These are phyloP conservation scores for Glyptemys insculpta DNA, from an alignment of 2,797 vertebrate genomes.

Conservation along the genomic window DNA sequence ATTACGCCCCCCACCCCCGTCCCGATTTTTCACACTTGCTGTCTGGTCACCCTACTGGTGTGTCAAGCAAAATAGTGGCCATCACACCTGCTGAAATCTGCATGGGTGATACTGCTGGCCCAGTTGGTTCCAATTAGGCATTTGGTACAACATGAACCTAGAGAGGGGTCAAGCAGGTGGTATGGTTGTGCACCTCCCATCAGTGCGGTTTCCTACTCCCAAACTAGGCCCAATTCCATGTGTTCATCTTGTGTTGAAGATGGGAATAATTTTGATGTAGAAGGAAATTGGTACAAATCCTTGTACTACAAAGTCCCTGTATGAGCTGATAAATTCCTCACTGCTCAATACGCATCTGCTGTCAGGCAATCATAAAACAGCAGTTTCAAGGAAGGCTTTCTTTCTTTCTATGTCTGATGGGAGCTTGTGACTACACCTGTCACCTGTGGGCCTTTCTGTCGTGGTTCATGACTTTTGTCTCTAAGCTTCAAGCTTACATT, in stretches of 20 bases:
- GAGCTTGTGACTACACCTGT: background rate
- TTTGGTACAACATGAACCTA: background rate
- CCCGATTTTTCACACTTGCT: too few species aligned
- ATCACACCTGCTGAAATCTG: background rate
- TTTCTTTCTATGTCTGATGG: background rate
- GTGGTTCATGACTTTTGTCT: background rate
- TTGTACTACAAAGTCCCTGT: background rate
- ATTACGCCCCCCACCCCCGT: too few species aligned
- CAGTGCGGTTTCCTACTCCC: background rate
- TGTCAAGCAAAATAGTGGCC: accelerated
- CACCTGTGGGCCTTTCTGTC: background rate
- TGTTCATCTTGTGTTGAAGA: background rate
- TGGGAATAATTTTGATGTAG: background rate
- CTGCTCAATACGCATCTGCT: accelerated
- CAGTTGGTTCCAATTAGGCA: background rate
- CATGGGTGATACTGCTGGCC: background rate
- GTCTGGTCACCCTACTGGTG: too few species aligned
- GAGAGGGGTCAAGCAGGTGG: background rate
- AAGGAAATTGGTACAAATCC: background rate
- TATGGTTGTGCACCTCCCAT: accelerated
- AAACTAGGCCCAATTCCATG: background rate
- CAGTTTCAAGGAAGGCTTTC: background rate
- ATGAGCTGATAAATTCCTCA: background rate
- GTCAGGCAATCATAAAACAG: accelerated
- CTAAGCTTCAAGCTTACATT: accelerated